Evolutionary conservation across 2,797 vertebrate genomes (phyloP), one percentile per base, ranked within the genome.

Genomic region (Falco peregrinus): DNA sequence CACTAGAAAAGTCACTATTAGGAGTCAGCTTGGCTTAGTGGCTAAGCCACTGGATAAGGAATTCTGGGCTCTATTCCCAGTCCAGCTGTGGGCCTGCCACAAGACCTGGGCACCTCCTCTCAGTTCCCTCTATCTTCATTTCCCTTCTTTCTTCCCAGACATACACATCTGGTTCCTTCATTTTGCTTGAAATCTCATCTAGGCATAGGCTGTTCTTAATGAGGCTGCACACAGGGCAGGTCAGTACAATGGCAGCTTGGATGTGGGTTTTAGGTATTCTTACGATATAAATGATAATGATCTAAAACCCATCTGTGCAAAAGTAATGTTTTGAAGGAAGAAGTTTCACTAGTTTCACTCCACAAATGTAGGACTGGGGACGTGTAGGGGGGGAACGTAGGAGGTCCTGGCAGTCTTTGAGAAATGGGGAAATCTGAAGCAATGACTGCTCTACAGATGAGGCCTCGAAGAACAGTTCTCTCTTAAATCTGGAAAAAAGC

Each of bases 171-270:
- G 91, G 50, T 80, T 91, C 85, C 47, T 81, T 90, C 80, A 90
- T 88, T 91, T 94, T 65, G n/a, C 82, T 89, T 92, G 91, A 92
- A 90, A 90, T 87, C 39, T 90, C 84, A 92, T 83, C 47, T 53
- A 74, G 47, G 69, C 80, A 50, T 16, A 69, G 77, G 31, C 51
- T 84, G 47, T 17, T 76, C 39, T 63, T 69, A 51, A 82, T 28
- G 74, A 89, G 90, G 47, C 26, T 90, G 90, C 10, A 6, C 61
- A 69, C 22, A 57, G 61, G 73, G 47, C 73, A 90, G 50, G 54
- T 50, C 77, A 75, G 80, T 39, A 29, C 24, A 43, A 25, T 3
- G 71, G 54, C 54, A 77, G 16, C 63, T 89, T 90, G 78, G 73
- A 85, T 89, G 53, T 65, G 71, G 57, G 39, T 9, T 87, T 87